These are phyloP conservation scores for Magallana nippona DNA, from an alignment of 2,888 invertebrate species.

Conservation along the genomic window DNA sequence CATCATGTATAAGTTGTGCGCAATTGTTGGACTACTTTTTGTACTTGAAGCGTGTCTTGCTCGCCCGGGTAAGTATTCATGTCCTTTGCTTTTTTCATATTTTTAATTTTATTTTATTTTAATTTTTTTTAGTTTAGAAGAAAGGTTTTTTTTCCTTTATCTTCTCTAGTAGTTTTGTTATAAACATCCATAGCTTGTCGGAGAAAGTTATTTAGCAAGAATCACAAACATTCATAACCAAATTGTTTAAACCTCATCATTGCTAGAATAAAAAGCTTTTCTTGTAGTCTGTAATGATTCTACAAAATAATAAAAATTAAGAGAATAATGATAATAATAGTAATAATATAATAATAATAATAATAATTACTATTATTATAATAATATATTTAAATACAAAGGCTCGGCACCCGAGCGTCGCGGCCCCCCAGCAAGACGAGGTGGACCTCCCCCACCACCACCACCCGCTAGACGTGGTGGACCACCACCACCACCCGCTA, in stretches of 20 bases:
- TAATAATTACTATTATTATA: no score
- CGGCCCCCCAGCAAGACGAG: not conserved
- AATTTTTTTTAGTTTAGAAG: not conserved
- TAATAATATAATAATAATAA: not conserved
- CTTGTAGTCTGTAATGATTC: not conserved
- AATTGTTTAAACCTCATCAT: no score
- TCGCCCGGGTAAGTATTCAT: not conserved
- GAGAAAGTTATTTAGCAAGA: no score
- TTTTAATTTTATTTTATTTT: not conserved
- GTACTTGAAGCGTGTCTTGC: not conserved
- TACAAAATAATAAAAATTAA: not conserved
- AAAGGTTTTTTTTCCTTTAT: not conserved
- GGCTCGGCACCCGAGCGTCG: slow-evolving; percentile 6
- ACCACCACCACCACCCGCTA: not conserved
- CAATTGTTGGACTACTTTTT: not conserved
- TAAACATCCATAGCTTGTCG: no score
- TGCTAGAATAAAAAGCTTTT: no score
- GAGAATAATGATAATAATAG: no score
- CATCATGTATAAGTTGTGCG: slow-evolving; percentile 30
- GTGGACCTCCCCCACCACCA: not conserved
- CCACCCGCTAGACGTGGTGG: not conserved
- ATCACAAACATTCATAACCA: no score
- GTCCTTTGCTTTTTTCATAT: not conserved
- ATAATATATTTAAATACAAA: not conserved
- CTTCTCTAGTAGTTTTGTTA: no score